Percentiles rank a stretch among this genome's conserved stretches.
Evolutionary conservation across 2,797 vertebrate species (phyloP).

Genomic region (Argya squamiceps): DNA sequence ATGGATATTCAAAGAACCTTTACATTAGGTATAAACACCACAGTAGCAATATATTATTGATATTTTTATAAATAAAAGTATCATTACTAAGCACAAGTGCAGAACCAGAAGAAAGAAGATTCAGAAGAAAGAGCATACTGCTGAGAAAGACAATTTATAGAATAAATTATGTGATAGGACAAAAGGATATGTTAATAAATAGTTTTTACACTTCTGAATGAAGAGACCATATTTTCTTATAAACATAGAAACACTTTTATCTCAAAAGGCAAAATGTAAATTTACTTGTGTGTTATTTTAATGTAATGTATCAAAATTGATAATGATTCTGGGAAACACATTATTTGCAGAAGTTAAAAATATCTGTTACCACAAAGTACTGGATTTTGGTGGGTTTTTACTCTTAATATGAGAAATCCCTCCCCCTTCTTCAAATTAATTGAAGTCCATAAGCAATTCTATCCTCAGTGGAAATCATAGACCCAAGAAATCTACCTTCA

Average conservation of each 20-base stretch:
- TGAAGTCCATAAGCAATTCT: neutral
- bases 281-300: neutral
- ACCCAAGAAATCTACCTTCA: neutral
- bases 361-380: neutral
- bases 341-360: neutral
- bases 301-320: neutral
- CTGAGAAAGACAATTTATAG: neutral
- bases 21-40: neutral
- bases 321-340: neutral
- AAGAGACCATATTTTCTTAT: neutral
- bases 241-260: neutral
- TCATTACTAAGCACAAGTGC: neutral
- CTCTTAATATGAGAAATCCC: neutral
- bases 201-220: neutral
- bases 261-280: neutral
- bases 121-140: neutral
- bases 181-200: neutral
- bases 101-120: neutral
- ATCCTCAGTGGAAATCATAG: neutral
- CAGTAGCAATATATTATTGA: neutral
- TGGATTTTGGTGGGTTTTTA: neutral
- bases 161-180: neutral
- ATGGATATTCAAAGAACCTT: neutral
- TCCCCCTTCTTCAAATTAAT: fast-evolving
- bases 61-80: neutral